Evolutionary conservation across 2,888 invertebrate genomes (phyloP).

Genomic region (Agrotis segetum): DNA sequence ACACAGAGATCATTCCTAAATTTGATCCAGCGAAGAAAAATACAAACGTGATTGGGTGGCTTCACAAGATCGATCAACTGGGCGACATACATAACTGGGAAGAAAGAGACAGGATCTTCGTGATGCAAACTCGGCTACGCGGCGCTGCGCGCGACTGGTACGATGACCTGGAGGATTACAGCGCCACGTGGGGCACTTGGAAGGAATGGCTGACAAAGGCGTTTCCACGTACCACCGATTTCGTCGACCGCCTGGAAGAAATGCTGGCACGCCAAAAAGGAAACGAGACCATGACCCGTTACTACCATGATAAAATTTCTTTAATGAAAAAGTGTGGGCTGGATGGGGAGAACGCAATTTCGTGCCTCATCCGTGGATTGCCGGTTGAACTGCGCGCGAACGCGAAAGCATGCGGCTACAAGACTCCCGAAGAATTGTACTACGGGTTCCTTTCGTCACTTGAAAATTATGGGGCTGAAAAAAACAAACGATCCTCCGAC

Average conservation of each 20-base stretch:
- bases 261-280: background rate
- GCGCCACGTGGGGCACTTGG: background rate
- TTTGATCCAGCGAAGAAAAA: constrained; percentile 1
- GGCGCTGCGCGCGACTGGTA: constrained; percentile 4
- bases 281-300: background rate
- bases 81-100: background rate
- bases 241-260: background rate
- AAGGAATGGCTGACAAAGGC: background rate
- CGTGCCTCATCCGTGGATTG: background rate
- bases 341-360: background rate
- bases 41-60: background rate
- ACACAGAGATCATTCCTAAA: background rate
- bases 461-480: constrained; percentile 1
- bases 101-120: constrained; percentile 1
- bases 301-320: constrained; percentile 1
- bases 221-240: background rate
- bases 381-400: background rate
- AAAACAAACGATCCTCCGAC: background rate
- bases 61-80: constrained; percentile 11
- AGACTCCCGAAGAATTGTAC: constrained; percentile 3
- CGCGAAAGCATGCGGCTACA: background rate
- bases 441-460: constrained; percentile 5
- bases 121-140: background rate
- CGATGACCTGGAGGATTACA: background rate
- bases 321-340: constrained; percentile 1